phyloP scores from a whole-genome alignment of 2,888 invertebrate genomes.

The Priocnemis perturbator region DNA sequence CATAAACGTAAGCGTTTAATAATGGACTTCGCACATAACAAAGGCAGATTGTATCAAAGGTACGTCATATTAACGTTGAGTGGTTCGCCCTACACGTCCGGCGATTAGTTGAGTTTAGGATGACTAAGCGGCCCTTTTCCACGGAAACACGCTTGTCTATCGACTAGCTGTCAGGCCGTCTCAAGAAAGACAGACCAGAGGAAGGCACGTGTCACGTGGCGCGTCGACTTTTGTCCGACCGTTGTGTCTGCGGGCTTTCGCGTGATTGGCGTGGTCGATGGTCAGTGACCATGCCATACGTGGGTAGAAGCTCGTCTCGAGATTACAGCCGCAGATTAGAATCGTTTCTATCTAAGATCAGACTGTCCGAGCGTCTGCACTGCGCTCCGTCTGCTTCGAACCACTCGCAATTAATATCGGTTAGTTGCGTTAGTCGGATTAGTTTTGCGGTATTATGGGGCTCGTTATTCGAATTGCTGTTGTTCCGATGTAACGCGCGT shows the following conservation, averaged over 20 bases:
- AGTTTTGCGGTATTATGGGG: background rate
- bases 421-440: background rate
- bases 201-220: constrained; percentile 18
- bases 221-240: constrained; percentile 26
- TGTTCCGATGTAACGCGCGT: too few species aligned
- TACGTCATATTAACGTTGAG: too few species aligned
- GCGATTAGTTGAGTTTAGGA: constrained; percentile 25
- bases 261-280: constrained; percentile 35
- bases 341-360: constrained; percentile 26
- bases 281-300: constrained; percentile 16
- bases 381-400: constrained; percentile 4
- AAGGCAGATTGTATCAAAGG: too few species aligned
- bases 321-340: constrained; percentile 44
- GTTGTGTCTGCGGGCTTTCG: constrained; percentile 15
- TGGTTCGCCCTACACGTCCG: too few species aligned
- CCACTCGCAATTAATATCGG: background rate
- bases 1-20: too few species aligned
- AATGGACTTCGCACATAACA: too few species aligned
- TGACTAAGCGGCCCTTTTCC: constrained; percentile 46
- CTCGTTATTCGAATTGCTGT: background rate
- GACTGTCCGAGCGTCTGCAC: background rate
- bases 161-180: constrained; percentile 39
- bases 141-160: constrained; percentile 42
- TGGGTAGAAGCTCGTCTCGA: constrained; percentile 21
- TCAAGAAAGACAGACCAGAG: constrained; percentile 14